Percentiles rank a stretch among this genome's conserved stretches.
These are phyloP conservation scores for Neoniphon sammara DNA, from an alignment of 2,797 vertebrate genomes.

Conservation along the genomic window DNA sequence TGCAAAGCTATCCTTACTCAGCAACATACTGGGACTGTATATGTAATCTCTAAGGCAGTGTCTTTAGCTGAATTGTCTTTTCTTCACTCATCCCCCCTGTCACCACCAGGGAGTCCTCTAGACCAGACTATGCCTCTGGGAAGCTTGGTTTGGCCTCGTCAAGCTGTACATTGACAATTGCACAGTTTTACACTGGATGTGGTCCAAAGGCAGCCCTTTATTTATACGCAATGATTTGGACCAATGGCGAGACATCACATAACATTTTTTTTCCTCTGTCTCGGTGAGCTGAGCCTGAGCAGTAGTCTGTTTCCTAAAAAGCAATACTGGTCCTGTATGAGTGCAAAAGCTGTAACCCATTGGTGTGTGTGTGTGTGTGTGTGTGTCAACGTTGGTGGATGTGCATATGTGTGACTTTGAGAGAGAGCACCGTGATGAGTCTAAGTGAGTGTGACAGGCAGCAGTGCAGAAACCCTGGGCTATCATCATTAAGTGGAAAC, in stretches of 20 bases:
- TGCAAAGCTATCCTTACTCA: not conserved
- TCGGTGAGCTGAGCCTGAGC: constrained; percentile 1
- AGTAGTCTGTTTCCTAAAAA: constrained; percentile 12
- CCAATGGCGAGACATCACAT: not conserved
- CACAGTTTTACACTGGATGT: constrained; percentile 37
- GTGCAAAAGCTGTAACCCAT: constrained; percentile 21
- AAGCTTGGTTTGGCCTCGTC: constrained; percentile 14
- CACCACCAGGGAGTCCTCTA: constrained; percentile 73
- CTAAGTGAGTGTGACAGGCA: constrained; percentile 71
- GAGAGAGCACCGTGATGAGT: constrained; percentile 59
- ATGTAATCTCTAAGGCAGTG: not conserved
- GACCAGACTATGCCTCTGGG: constrained; percentile 51
- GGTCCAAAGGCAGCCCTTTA: constrained; percentile 29
- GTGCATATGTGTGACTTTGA: constrained; percentile 46
- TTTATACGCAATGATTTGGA: constrained; percentile 35
- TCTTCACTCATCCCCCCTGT: constrained; percentile 30
- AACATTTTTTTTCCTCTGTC: not conserved
- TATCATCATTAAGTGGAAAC: constrained; percentile 70
- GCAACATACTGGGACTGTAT: not conserved
- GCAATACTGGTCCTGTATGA: constrained; percentile 2
- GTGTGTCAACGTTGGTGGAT: constrained; percentile 39
- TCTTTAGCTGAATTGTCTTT: not conserved
- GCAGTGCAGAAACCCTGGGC: constrained; percentile 68
- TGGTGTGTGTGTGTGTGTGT: not conserved
- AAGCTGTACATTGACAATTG: constrained; percentile 49